Base-by-base conservation (phyloP, 2,888 invertebrate species). In the Timema podura region DNA sequence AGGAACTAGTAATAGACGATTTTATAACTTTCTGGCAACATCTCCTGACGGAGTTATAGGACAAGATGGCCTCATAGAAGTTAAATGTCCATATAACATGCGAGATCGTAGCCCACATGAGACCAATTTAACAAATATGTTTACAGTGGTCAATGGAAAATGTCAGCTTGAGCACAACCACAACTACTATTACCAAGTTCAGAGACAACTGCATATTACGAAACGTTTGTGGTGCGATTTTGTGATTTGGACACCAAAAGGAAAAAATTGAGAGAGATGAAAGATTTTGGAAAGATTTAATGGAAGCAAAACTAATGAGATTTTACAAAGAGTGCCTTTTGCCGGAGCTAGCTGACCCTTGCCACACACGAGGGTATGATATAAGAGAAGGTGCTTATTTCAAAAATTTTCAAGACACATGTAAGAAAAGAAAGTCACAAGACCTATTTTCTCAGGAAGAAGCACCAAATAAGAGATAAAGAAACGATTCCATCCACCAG, bases 41-140 rank as follows among this genome's bases (percentile, higher is more conserved):
- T 73, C n/a, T 15, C 73, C 73, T 6, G 72, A 74, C 54, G 73
- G 72, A 7, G 6, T 73, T 7, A 45, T 68, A 45, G 70, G 67
- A 1, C 44, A 47, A 9, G 69, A n/a, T n/a, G n/a, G n/a, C n/a
- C n/a, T n/a, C n/a, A n/a, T 57, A 30, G 57, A 57, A 8, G 10
- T n/a, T 57, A 13, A 57, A 57, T 5, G 57, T 57, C 57, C 57
- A 57, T 57, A 11, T 15, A 16, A n/a, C 30, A 13, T 30, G 30
- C n/a, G 57, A 15, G 57, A 57, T 16, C 57, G n/a, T 57, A 57
- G 15, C 10, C 57, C 10, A 13, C 7, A 16, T 8, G 57, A n/a
- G n/a, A 6, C 57, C 9, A 30, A n/a, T 16, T n/a, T 13, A 15
- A 10, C 57, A 30, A 13, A 16, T 15, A 8, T 57, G 2, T 57